A percentile compares a stretch with the other conserved stretches of the same genome.
phyloP scores from a whole-genome alignment of 2,113 vertebrate species.

The Gasterosteus aculeatus region DNA sequence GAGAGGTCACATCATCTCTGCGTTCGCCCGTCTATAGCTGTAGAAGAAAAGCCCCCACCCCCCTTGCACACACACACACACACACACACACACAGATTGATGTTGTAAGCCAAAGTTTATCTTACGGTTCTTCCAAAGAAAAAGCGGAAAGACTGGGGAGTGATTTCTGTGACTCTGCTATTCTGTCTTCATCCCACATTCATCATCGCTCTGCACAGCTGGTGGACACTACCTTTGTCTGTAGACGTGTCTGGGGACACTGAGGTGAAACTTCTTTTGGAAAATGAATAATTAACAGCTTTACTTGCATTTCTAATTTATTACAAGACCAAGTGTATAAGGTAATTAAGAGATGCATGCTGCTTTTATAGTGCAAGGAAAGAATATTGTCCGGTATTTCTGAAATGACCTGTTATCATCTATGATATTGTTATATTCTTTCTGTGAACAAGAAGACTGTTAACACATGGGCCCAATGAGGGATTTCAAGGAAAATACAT shows the following conservation, averaged over 20 bases:
- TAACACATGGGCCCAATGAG: not conserved
- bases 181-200: not conserved
- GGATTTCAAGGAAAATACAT: not conserved
- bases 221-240: not conserved
- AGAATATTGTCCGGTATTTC: not conserved
- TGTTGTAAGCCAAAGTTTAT: constrained; percentile 39
- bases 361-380: not conserved
- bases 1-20: constrained; percentile 51
- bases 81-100: not conserved
- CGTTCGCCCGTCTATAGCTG: constrained; percentile 32
- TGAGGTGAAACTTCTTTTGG: not conserved
- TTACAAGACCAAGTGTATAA: not conserved
- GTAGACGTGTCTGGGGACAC: not conserved
- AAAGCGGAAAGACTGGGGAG: not conserved
- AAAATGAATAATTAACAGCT: not conserved
- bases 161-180: not conserved
- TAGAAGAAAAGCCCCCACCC: constrained; percentile 2
- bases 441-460: not conserved
- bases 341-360: too few relatives aligned
- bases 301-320: not conserved
- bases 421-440: not conserved
- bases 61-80: not conserved
- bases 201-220: not conserved
- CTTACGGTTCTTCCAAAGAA: constrained; percentile 9
- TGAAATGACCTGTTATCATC: not conserved